phyloP scores from a whole-genome alignment of 1,140 invertebrate genomes.

The Procambarus clarkii region DNA sequence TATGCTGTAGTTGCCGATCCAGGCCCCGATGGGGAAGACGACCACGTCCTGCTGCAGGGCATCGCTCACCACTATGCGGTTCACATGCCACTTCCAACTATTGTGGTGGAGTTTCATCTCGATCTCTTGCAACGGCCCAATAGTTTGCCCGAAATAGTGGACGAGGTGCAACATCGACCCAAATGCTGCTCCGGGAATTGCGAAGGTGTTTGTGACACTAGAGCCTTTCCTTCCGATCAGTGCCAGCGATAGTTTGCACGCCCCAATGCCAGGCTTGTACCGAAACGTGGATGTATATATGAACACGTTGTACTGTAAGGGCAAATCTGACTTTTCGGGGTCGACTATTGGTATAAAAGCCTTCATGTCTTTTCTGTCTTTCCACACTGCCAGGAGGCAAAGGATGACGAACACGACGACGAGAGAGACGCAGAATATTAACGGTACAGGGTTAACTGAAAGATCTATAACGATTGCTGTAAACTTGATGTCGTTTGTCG shows the following conservation, averaged over 20 bases:
- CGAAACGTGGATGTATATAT: slow-evolving; percentile 14
- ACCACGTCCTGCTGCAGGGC: not conserved
- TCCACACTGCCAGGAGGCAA: not conserved
- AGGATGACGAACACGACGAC: not conserved
- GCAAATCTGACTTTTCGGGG: not conserved
- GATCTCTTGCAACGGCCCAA: not conserved
- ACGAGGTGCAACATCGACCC: slow-evolving; percentile 39
- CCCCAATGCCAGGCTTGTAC: not conserved
- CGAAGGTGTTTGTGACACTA: not conserved
- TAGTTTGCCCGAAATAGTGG: not conserved
- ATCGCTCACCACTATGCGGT: slow-evolving; percentile 31
- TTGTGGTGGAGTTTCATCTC: not conserved
- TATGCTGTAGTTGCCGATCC: not conserved
- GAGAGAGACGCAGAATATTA: not conserved
- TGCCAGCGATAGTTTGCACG: not conserved
- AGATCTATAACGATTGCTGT: not conserved
- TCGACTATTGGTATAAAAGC: not conserved
- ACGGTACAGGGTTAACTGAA: not conserved
- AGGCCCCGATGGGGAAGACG: not conserved
- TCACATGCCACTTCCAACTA: not conserved
- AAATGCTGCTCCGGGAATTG: not conserved
- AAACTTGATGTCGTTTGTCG: not conserved
- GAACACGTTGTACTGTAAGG: slow-evolving; percentile 26
- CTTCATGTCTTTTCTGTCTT: not conserved
- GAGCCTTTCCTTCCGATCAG: not conserved